Evolutionary conservation across 2,888 invertebrate species (phyloP).

Genomic region (Pollenia labialis): DNA sequence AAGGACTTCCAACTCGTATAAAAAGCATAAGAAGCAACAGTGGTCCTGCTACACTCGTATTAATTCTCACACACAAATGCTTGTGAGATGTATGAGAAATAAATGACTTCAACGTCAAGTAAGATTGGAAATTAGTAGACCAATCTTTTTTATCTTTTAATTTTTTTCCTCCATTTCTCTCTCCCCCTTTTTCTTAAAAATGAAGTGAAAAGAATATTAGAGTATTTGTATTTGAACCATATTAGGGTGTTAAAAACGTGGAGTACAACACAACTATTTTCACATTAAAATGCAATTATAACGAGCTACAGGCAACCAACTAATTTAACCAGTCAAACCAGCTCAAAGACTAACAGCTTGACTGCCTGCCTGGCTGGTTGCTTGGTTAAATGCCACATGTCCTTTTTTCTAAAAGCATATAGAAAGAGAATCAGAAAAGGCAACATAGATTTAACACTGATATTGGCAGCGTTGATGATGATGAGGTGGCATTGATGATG

Average conservation of each 20-base stretch:
- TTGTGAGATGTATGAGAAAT: slow-evolving; percentile 76
- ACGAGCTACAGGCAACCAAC: slow-evolving; percentile 75
- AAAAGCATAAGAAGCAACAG: slow-evolving; percentile 12
- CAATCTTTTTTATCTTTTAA: slow-evolving; percentile 69
- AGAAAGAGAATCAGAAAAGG: background rate
- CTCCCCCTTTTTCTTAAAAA: background rate
- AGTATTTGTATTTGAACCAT: background rate
- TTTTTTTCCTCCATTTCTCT: background rate
- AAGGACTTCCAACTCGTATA: slow-evolving; percentile 6
- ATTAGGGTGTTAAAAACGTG: slow-evolving; percentile 69
- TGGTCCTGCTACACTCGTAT: background rate
- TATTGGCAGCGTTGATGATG: slow-evolving; percentile 32
- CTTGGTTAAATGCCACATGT: slow-evolving; percentile 6
- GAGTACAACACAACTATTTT: slow-evolving; percentile 76
- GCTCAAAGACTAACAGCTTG: slow-evolving; percentile 10
- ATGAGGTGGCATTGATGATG: slow-evolving; percentile 29
- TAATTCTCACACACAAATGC: slow-evolving; percentile 24
- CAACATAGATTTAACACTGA: slow-evolving; percentile 23
- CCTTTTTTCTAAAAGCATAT: background rate
- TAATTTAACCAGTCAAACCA: slow-evolving; percentile 3
- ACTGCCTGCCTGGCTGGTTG: background rate
- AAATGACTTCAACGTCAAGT: slow-evolving; percentile 80
- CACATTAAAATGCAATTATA: slow-evolving; percentile 82
- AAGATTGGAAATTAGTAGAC: slow-evolving; percentile 82
- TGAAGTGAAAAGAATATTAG: background rate